A percentile compares a stretch with the other conserved stretches of the same genome.
Conservation (phyloP, 1,140 invertebrate genomes). For the Sesamia nonagrioides region DNA sequence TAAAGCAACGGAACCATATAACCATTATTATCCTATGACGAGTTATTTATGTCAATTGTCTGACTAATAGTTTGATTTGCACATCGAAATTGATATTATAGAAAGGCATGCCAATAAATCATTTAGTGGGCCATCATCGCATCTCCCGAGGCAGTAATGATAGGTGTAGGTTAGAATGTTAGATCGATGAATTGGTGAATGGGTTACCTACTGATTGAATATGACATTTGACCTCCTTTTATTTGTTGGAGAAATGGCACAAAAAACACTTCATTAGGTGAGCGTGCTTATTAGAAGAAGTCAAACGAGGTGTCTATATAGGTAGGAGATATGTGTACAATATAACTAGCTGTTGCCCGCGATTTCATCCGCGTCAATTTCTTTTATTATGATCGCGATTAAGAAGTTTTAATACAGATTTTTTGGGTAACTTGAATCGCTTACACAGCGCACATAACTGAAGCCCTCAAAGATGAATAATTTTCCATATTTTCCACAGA, state of each 20-base stretch:
- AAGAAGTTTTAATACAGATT: too few species aligned
- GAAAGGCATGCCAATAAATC: conserved; percentile 36
- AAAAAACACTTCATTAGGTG: conserved; percentile 9
- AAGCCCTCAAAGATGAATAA: too few species aligned
- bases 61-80: conserved; percentile 38
- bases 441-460: too few species aligned
- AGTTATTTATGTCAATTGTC: conserved; percentile 52
- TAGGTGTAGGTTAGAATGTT: neutral
- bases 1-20: conserved; percentile 47
- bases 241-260: conserved; percentile 14
- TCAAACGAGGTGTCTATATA: neutral
- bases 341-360: too few species aligned
- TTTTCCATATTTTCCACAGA: too few species aligned
- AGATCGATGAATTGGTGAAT: neutral
- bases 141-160: conserved; percentile 1
- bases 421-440: too few species aligned
- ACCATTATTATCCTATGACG: conserved; percentile 25
- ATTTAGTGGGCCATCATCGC: conserved; percentile 17
- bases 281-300: neutral
- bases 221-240: conserved; percentile 40
- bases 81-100: conserved; percentile 45
- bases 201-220: conserved; percentile 26
- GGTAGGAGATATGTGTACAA: neutral
- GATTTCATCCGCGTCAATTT: too few species aligned
- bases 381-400: too few species aligned